phyloP scores from a whole-genome alignment of 2,113 vertebrate genomes.

The Cavia porcellus region DNA sequence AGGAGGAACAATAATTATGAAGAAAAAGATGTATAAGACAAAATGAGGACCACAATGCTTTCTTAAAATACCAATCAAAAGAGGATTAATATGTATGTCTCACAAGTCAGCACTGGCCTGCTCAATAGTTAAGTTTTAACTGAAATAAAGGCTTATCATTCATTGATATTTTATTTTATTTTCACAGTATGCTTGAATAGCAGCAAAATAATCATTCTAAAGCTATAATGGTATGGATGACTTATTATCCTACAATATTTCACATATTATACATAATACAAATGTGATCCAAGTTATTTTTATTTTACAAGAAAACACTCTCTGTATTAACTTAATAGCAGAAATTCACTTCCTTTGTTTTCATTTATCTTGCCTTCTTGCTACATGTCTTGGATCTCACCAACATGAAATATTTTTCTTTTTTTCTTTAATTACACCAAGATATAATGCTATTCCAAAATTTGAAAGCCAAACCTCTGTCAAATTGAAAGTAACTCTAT shows the following conservation, averaged over 20 bases:
- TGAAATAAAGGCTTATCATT: not conserved
- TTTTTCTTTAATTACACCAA: not conserved
- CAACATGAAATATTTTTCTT: not conserved
- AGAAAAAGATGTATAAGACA: not conserved
- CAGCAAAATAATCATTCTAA: constrained; percentile 36
- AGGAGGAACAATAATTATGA: not conserved
- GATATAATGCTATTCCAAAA: not conserved
- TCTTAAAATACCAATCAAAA: not conserved
- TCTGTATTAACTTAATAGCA: not conserved
- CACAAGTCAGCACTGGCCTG: not conserved
- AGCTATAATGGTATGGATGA: not conserved
- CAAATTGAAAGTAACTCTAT: constrained; percentile 52
- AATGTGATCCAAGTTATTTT: not conserved
- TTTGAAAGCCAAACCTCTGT: constrained; percentile 48
- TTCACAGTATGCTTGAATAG: not conserved
- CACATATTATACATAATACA: not conserved
- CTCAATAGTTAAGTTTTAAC: not conserved
- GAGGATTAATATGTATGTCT: not conserved
- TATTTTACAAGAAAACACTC: not conserved
- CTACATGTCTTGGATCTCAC: not conserved
- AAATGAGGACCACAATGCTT: not conserved
- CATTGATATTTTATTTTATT: not conserved
- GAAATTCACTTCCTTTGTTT: not conserved
- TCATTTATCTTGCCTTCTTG: not conserved
- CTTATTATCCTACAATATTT: not conserved